Evolutionary conservation across 2,888 invertebrate species (phyloP).

Genomic region (Galeopsomyia nigrocyanea): DNA sequence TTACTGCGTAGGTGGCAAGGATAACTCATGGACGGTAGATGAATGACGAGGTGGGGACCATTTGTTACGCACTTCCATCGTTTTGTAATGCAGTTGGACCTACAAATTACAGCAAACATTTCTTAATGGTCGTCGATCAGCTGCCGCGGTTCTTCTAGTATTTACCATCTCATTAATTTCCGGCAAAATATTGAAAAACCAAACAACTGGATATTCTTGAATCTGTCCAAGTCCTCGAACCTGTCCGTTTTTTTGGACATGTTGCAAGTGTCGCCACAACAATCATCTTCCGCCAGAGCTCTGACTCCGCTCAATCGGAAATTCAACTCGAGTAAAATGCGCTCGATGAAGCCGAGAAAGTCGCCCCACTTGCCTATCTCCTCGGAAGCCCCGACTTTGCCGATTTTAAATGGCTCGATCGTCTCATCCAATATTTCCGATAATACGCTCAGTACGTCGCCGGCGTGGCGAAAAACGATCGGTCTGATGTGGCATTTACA

Average conservation of each 20-base stretch:
- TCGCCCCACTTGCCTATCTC: slow-evolving; percentile 52
- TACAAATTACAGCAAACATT: slow-evolving; percentile 15
- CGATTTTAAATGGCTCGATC: slow-evolving; percentile 41
- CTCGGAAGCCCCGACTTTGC: slow-evolving; percentile 48
- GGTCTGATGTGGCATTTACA: slow-evolving; percentile 6
- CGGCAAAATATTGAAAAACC: slow-evolving; percentile 50
- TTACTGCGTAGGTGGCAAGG: slow-evolving; percentile 47
- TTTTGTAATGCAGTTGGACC: slow-evolving; percentile 51
- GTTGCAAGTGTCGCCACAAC: slow-evolving; percentile 21
- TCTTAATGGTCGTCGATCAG: not conserved
- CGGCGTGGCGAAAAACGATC: slow-evolving; percentile 27
- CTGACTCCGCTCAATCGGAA: not conserved
- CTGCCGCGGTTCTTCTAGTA: not conserved
- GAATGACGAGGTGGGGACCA: slow-evolving; percentile 50
- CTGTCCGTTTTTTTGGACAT: slow-evolving; percentile 22
- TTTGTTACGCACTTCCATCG: slow-evolving; percentile 43
- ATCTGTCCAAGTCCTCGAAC: slow-evolving; percentile 49
- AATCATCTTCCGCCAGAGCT: not conserved
- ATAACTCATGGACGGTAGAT: slow-evolving; percentile 51
- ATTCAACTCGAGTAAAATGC: slow-evolving; percentile 41
- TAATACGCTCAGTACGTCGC: not conserved
- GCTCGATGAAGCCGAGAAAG: slow-evolving; percentile 47
- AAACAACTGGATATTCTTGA: slow-evolving; percentile 44
- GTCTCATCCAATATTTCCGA: not conserved
- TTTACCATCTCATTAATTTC: slow-evolving; percentile 50